A percentile compares a stretch with the other conserved stretches of the same genome.
phyloP scores from a whole-genome alignment of 2,888 invertebrate genomes.

The Disparrhopalites patrizii region DNA sequence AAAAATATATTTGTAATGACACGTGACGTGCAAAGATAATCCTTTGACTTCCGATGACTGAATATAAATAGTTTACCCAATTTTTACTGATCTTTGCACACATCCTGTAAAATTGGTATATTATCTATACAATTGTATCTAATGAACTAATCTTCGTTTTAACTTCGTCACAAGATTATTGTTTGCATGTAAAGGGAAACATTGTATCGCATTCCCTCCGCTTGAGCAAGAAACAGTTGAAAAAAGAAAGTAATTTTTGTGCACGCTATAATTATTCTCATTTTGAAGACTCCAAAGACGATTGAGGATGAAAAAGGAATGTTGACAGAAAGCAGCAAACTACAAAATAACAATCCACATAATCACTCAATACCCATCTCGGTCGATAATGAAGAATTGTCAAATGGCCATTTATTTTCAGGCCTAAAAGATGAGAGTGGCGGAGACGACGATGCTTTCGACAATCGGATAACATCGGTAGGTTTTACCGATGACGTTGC shows the following conservation, averaged over 20 bases:
- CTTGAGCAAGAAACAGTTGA: not conserved
- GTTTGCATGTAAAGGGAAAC: not conserved
- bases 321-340: conserved; percentile 7
- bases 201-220: not conserved
- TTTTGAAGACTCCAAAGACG: conserved; percentile 44
- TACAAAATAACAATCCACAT: conserved; percentile 21
- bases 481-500: too few species aligned
- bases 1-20: too few species aligned
- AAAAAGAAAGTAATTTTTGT: not conserved
- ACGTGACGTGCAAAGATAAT: too few species aligned
- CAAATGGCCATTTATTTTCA: conserved; percentile 10
- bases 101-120: too few species aligned
- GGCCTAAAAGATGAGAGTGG: too few species aligned
- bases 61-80: too few species aligned
- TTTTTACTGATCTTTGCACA: too few species aligned
- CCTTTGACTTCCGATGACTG: too few species aligned
- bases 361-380: not conserved
- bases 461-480: too few species aligned
- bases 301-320: conserved; percentile 33
- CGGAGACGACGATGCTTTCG: too few species aligned
- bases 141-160: not conserved
- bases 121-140: not conserved
- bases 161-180: not conserved
- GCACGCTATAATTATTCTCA: not conserved
- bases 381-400: conserved; percentile 15